Base-by-base conservation (phyloP, 2,113 vertebrate species). In the Craseonycteris thonglongyai region DNA sequence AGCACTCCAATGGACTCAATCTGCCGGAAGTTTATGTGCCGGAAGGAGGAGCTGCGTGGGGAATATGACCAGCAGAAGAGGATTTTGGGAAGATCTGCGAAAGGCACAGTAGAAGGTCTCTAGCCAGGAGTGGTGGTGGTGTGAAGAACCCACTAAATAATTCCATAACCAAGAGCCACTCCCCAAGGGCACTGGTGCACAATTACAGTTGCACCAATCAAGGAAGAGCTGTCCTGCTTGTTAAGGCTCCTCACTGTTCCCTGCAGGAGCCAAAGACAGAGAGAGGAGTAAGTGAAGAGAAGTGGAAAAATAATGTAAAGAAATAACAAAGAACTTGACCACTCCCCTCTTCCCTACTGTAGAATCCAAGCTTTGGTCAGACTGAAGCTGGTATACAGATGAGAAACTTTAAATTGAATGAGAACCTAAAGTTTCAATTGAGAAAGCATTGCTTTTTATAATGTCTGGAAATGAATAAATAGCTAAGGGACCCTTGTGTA, bases 401-500 rank as follows among this genome's bases (percentile, higher is more conserved):
- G 40, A 85, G 75, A 30, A 61, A 22, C 38, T 93, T 90, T 95
- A 78, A 54, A 56, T 21, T 82, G n/a, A 94, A 66, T 47, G 38
- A 72, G 63, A 93, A 76, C 84, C 88, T 45, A n/a, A 56, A 49
- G 22, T 86, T 92, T 54, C 45, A 82, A 63, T 74, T 93, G 76
- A 85, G 71, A 74, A 87, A 96, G 49, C 42, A 68, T 61, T 45
- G 24, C 13, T 72, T 88, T 96, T 68, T 35, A 56, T 61, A 80
- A 63, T 88, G 22, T 85, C 85, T 92, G 65, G 85, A 93, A 83
- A 11, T 79, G 35, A 96, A 45, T 49, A 83, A 84, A 83, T 26
- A 54, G 33, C 10, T 47, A n/a, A 30, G 65, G 14, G 42, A 28
- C 65, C 30, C 16, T 0, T 83, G 21, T 83, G 30, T 38, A 40